Evolutionary conservation across 2,797 vertebrate species (phyloP).

Genomic region (Sarcoramphus papa): DNA sequence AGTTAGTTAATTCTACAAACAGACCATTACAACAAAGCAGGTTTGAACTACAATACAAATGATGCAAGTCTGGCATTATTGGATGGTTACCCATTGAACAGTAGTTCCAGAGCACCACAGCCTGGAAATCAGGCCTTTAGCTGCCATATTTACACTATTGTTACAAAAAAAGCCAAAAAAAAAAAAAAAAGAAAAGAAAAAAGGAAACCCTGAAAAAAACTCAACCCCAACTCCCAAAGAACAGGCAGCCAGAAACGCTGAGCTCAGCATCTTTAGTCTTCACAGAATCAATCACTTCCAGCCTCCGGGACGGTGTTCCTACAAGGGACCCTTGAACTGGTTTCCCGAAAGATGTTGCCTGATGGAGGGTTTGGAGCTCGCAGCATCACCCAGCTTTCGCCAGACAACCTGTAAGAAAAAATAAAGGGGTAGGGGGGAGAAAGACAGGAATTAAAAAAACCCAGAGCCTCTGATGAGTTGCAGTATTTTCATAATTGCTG

Average conservation of each 20-base stretch:
- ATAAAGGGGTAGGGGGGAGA: background rate
- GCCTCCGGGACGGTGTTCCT: background rate
- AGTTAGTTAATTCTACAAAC: constrained; percentile 61
- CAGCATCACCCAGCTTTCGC: constrained; percentile 93
- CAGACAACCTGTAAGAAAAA: constrained; percentile 87
- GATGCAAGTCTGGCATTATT: constrained; percentile 49
- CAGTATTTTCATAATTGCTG: background rate
- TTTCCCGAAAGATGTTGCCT: constrained; percentile 95
- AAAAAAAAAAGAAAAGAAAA: background rate
- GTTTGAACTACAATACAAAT: constrained; percentile 66
- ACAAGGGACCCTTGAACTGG: constrained; percentile 97
- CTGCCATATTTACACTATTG: constrained; percentile 73
- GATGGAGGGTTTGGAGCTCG: constrained; percentile 92
- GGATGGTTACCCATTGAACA: constrained; percentile 55
- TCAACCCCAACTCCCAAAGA: background rate
- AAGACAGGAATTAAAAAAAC: background rate
- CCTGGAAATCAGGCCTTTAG: constrained; percentile 57
- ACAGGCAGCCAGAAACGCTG: constrained; percentile 25
- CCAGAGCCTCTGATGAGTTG: background rate
- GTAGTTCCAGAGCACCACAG: constrained; percentile 54
- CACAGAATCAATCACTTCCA: constrained; percentile 10
- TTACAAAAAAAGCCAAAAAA: background rate
- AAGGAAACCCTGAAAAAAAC: constrained; percentile 22
- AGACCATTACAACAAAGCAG: constrained; percentile 59
- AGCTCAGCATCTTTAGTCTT: constrained; percentile 40